phyloP scores from a whole-genome alignment of 2,113 vertebrate genomes.

The Sporophila hypoxantha region DNA sequence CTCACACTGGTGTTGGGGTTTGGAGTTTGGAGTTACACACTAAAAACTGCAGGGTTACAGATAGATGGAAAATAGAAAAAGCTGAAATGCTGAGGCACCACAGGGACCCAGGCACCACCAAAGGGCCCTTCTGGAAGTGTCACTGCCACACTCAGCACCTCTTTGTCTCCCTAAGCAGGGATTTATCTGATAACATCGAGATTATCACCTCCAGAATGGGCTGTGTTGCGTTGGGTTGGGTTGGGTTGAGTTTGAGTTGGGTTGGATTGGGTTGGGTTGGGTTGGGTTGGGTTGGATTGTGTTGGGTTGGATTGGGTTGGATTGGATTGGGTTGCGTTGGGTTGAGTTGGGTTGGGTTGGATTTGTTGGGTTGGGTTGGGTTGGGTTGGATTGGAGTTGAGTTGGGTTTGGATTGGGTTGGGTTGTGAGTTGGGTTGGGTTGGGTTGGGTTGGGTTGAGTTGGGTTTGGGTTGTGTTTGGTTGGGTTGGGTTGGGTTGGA shows the following conservation, averaged over 20 bases:
- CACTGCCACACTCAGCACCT: neutral
- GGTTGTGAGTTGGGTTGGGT: no score
- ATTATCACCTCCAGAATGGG: neutral
- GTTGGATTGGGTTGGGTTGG: no score
- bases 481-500: no score
- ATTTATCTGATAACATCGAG: neutral
- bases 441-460: no score
- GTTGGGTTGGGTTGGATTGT: no score
- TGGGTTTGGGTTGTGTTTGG: no score
- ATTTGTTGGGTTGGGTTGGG: neutral
- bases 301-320: neutral
- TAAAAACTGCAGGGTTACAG: neutral
- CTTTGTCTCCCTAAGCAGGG: neutral
- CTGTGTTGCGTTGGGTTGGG: neutral
- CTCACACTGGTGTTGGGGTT: no score
- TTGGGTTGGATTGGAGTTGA: neutral
- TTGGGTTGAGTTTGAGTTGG: no score
- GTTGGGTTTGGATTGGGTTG: no score
- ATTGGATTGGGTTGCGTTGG: neutral
- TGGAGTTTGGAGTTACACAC: neutral
- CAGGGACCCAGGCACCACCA: neutral
- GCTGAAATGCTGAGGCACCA: neutral
- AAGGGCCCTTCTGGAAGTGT: neutral
- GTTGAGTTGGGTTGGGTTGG: no score
- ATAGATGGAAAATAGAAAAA: fast-evolving